Conservation (phyloP, 2,888 invertebrate genomes). For the Pheosia gnoma region DNA sequence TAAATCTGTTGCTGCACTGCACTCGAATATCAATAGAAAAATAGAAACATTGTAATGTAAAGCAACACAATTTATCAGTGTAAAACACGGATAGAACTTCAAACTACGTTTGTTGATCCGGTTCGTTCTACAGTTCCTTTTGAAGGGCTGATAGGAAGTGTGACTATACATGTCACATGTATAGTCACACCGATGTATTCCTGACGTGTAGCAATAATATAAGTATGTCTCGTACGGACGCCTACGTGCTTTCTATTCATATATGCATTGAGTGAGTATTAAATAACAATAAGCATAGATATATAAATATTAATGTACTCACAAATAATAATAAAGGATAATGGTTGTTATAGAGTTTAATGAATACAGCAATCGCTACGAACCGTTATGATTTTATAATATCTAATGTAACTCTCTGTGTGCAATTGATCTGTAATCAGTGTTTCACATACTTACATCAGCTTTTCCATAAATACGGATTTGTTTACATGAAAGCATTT, state of each 20-base stretch:
- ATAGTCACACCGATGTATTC: conserved; percentile 20
- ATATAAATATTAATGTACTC: conserved; percentile 9
- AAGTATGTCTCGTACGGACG: conserved; percentile 31
- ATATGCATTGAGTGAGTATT: conserved; percentile 40
- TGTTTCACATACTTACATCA: too few species aligned
- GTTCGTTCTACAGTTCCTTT: conserved; percentile 25
- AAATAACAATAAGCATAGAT: conserved; percentile 33
- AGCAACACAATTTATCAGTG: neutral
- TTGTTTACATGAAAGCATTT: neutral
- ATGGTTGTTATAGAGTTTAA: too few species aligned
- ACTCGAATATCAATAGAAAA: conserved; percentile 9
- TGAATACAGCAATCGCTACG: too few species aligned
- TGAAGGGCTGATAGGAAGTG: conserved; percentile 52
- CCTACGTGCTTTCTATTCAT: conserved; percentile 52
- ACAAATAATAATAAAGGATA: too few species aligned
- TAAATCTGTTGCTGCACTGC: conserved; percentile 34
- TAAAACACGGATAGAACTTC: neutral
- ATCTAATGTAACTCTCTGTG: too few species aligned
- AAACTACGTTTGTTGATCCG: conserved; percentile 7
- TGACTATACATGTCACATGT: too few species aligned
- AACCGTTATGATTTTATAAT: too few species aligned
- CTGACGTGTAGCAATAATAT: conserved; percentile 41
- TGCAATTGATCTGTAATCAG: too few species aligned
- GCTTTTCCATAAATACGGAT: neutral
- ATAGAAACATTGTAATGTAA: neutral